Conservation (phyloP, 2,113 vertebrate genomes). For the Plotosus lineatus region DNA sequence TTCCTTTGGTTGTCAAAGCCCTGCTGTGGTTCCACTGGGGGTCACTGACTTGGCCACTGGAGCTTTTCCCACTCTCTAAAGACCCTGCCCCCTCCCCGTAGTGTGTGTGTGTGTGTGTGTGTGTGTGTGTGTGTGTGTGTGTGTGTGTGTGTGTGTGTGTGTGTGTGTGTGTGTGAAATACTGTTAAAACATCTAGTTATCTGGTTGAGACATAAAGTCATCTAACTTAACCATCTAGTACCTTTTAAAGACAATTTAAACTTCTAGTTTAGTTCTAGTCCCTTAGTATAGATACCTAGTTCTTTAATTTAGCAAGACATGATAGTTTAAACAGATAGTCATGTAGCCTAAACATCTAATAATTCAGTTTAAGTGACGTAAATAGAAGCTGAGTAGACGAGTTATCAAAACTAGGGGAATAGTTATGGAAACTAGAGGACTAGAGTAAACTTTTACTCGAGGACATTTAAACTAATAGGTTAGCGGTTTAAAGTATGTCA, state of each 20-base stretch:
- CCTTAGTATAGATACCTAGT: background rate
- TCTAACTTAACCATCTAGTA: background rate
- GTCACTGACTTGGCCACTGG: slow-evolving; percentile 70
- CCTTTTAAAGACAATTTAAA: no score
- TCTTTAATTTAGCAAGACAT: background rate
- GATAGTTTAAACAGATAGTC: background rate
- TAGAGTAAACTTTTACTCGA: no score
- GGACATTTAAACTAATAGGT: background rate
- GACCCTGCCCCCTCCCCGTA: slow-evolving; percentile 55
- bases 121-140: slow-evolving; percentile 54
- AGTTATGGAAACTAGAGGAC: no score
- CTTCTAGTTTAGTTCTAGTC: background rate
- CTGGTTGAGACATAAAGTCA: background rate
- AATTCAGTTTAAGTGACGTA: no score
- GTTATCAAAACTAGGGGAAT: background rate
- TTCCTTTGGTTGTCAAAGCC: slow-evolving; percentile 75
- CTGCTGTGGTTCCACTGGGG: slow-evolving; percentile 71
- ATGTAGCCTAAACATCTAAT: background rate
- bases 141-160: slow-evolving; percentile 37
- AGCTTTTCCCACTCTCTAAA: slow-evolving; percentile 67
- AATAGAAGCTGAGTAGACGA: no score
- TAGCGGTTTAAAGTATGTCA: background rate
- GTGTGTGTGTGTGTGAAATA: background rate
- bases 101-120: slow-evolving; percentile 56
- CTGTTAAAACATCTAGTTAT: background rate